A percentile compares a stretch with the other conserved stretches of the same genome.
phyloP scores from a whole-genome alignment of 2,888 invertebrate species.

The Sphaerophoria taeniata region DNA sequence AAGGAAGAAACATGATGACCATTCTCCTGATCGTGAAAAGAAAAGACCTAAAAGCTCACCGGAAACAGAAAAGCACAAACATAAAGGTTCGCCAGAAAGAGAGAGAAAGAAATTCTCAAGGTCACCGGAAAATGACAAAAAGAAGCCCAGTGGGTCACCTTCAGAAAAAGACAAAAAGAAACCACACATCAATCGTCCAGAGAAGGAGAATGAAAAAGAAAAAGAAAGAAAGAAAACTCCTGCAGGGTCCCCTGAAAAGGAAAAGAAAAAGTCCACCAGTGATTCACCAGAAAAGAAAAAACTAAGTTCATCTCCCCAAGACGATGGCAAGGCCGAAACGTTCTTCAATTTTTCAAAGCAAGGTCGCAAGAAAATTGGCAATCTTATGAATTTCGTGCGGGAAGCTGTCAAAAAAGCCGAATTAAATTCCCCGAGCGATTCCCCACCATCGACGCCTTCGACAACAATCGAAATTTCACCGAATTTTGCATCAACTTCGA shows the following conservation, averaged over 20 bases:
- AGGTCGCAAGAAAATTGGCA: conserved; percentile 81
- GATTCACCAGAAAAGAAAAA: conserved; percentile 68
- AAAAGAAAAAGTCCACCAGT: conserved; percentile 1
- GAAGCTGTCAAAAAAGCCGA: conserved; percentile 80
- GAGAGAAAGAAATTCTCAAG: conserved; percentile 74
- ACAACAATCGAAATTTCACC: conserved; percentile 21
- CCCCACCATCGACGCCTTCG: conserved; percentile 75
- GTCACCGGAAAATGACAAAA: conserved; percentile 5
- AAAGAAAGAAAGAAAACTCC: conserved; percentile 19
- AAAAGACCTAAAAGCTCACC: conserved; percentile 44
- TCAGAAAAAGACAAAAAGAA: conserved; percentile 9
- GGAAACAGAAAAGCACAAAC: conserved; percentile 52
- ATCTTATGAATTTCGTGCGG: conserved; percentile 80
- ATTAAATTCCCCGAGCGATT: conserved; percentile 74
- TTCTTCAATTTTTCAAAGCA: conserved; percentile 79
- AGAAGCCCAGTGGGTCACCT: not conserved
- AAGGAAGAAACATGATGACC: not conserved
- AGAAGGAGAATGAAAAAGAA: conserved; percentile 1
- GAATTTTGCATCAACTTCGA: not conserved
- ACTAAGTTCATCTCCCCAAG: conserved; percentile 18
- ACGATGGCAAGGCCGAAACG: conserved; percentile 76
- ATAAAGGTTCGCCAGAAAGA: conserved; percentile 37
- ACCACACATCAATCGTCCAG: not conserved
- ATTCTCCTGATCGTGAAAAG: not conserved
- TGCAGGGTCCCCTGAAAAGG: not conserved